Conservation (phyloP, 2,797 vertebrate genomes). For the Botia kubotai region DNA sequence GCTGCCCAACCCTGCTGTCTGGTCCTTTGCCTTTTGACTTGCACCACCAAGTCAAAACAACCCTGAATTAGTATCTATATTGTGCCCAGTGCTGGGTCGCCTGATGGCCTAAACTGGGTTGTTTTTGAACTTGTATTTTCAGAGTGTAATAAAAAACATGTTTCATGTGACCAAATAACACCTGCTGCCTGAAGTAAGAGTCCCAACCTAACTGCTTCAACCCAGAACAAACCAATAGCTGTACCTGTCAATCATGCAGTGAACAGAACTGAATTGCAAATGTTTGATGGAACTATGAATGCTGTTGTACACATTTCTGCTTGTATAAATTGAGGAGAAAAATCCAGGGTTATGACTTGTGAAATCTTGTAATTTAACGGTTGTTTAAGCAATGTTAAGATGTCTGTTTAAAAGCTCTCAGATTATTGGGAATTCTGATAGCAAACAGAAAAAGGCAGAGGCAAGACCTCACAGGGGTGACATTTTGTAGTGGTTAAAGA, state of each 20-base stretch:
- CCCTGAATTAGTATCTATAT: no score
- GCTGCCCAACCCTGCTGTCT: no score
- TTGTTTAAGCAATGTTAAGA: background rate
- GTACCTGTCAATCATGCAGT: background rate
- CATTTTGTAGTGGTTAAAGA: background rate
- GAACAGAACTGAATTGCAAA: background rate
- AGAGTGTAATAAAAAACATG: no score
- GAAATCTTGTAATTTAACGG: background rate
- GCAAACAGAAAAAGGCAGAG: constrained; percentile 72
- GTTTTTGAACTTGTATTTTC: no score
- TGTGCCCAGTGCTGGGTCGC: no score
- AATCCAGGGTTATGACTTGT: constrained; percentile 54
- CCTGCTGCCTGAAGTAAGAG: constrained; percentile 65
- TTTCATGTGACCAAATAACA: constrained; percentile 63
- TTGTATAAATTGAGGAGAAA: constrained; percentile 64
- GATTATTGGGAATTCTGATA: constrained; percentile 73
- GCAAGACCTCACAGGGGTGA: background rate
- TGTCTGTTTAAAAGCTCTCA: constrained; percentile 49
- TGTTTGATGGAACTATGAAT: background rate
- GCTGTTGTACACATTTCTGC: constrained; percentile 64
- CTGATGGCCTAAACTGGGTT: no score
- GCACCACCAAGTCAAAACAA: no score
- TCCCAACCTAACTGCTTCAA: background rate
- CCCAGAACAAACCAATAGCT: background rate
- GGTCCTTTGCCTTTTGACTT: no score